Conservation (phyloP, 2,888 invertebrate genomes). For the Diaperis boleti region DNA sequence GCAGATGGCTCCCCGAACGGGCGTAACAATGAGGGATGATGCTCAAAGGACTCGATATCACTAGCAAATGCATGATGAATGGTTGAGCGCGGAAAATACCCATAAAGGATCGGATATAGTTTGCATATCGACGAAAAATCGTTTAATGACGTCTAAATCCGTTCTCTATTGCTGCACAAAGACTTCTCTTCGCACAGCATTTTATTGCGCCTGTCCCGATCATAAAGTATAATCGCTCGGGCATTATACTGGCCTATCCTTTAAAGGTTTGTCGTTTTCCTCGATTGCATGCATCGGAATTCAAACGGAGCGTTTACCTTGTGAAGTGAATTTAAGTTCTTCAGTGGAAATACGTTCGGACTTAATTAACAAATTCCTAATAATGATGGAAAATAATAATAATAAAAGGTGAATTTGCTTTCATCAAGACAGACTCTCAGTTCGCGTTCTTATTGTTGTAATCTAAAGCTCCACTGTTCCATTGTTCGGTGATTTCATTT, state of each 20-base stretch:
- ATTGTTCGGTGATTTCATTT: too few species aligned
- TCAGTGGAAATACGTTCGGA: too few species aligned
- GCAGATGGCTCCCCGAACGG: constrained; percentile 39
- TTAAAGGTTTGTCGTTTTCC: constrained; percentile 22
- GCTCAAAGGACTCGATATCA: constrained; percentile 36
- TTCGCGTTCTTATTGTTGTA: too few species aligned
- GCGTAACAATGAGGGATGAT: constrained; percentile 43
- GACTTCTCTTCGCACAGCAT: constrained; percentile 17
- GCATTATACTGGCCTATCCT: constrained; percentile 9
- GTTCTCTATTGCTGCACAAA: constrained; percentile 22
- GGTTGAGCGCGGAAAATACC: constrained; percentile 30
- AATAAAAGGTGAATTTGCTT: too few species aligned
- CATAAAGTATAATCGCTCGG: constrained; percentile 34
- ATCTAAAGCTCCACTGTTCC: too few species aligned
- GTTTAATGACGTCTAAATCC: constrained; percentile 36
- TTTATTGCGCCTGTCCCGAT: constrained; percentile 36
- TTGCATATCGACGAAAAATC: constrained; percentile 34
- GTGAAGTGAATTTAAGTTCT: not conserved
- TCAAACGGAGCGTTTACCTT: constrained; percentile 7
- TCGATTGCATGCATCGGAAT: constrained; percentile 11
- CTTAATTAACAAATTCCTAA: too few species aligned
- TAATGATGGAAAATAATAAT: too few species aligned
- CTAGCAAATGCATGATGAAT: constrained; percentile 40
- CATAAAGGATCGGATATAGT: constrained; percentile 38
- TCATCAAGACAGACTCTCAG: too few species aligned